These are phyloP conservation scores for Eupithecia insigniata DNA, from an alignment of 2,888 invertebrate genomes.

Conservation along the genomic window DNA sequence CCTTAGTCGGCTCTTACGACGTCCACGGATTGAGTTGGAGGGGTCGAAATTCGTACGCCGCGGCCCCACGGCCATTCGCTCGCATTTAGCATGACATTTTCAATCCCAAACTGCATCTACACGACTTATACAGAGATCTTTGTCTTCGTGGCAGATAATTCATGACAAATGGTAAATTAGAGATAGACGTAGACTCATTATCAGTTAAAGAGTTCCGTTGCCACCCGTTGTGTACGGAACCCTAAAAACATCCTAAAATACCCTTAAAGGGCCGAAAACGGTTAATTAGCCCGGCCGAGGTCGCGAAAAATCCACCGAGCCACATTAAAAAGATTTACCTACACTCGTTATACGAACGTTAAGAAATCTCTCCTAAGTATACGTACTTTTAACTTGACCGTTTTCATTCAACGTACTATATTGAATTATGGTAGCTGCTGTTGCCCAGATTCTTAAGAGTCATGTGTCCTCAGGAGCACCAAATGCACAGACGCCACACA, in stretches of 20 bases:
- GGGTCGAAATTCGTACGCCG: too few species aligned
- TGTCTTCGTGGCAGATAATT: background rate
- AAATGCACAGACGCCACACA: too few species aligned
- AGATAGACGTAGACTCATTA: background rate
- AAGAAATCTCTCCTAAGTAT: slow-evolving; percentile 35
- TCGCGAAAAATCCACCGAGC: slow-evolving; percentile 36
- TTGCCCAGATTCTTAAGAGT: too few species aligned
- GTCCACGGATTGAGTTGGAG: too few species aligned
- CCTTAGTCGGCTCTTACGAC: too few species aligned
- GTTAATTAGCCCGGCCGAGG: slow-evolving; percentile 47
- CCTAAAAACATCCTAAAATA: slow-evolving; percentile 14
- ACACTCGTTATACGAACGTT: slow-evolving; percentile 43
- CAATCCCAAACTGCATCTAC: background rate
- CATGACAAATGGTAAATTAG: background rate
- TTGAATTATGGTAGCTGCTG: too few species aligned
- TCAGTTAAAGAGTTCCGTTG: background rate
- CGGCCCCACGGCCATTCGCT: too few species aligned
- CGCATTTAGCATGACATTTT: background rate
- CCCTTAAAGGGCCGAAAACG: slow-evolving; percentile 26
- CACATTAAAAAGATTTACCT: slow-evolving; percentile 48
- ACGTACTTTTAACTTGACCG: slow-evolving; percentile 1
- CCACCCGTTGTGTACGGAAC: background rate
- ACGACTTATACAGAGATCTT: background rate
- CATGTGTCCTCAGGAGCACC: too few species aligned
- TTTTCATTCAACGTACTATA: background rate